phyloP scores from a whole-genome alignment of 2,797 vertebrate genomes.

The Pseudopleuronectes americanus region DNA sequence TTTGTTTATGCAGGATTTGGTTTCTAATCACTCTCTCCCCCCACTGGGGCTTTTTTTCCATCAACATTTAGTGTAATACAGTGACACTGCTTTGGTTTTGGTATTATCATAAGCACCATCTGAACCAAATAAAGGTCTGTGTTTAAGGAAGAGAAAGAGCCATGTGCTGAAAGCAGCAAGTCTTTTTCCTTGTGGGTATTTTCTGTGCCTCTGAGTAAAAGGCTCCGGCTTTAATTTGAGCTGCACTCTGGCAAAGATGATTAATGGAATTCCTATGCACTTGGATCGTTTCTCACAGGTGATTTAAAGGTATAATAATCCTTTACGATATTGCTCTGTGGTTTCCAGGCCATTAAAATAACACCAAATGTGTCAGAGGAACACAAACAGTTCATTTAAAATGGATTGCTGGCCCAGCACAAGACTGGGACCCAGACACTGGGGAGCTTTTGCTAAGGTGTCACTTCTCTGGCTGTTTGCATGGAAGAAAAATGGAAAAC shows the following conservation, averaged over 20 bases:
- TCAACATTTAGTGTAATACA: not conserved
- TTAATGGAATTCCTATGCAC: slow-evolving; percentile 84
- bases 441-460: slow-evolving; percentile 73
- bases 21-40: slow-evolving; percentile 14
- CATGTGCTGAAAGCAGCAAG: slow-evolving; percentile 12
- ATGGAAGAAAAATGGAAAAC: slow-evolving; percentile 66
- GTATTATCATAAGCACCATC: slow-evolving; percentile 19
- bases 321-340: slow-evolving; percentile 82
- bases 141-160: slow-evolving; percentile 17
- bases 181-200: slow-evolving; percentile 31
- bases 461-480: slow-evolving; percentile 66
- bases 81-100: slow-evolving; percentile 5
- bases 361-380: slow-evolving; percentile 78
- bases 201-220: slow-evolving; percentile 39
- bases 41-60: not conserved
- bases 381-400: slow-evolving; percentile 87
- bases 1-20: not conserved
- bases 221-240: slow-evolving; percentile 68
- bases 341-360: slow-evolving; percentile 86
- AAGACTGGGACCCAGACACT: slow-evolving; percentile 56
- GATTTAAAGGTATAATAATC: slow-evolving; percentile 88
- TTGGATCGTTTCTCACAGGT: slow-evolving; percentile 76
- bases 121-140: slow-evolving; percentile 17
- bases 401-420: slow-evolving; percentile 77
- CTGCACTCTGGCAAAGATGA: slow-evolving; percentile 79